These are phyloP conservation scores for Aporophyla nigra DNA, from an alignment of 2,888 invertebrate genomes.

Conservation along the genomic window DNA sequence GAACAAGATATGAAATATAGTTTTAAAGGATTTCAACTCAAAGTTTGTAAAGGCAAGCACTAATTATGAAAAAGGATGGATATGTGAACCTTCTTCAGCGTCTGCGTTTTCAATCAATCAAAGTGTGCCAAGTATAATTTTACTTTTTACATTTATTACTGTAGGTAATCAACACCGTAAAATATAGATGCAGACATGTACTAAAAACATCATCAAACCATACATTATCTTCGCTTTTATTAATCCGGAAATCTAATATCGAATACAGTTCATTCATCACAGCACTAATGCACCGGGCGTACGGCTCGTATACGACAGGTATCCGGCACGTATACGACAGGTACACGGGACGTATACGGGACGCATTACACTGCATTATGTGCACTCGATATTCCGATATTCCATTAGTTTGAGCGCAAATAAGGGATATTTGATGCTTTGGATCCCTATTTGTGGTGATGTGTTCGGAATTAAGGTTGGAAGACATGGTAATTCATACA, in stretches of 20 bases:
- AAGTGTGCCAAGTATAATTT: not conserved
- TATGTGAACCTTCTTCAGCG: no score
- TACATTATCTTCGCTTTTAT: constrained; percentile 30
- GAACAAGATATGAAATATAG: not conserved
- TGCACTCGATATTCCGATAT: constrained; percentile 56
- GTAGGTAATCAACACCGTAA: not conserved
- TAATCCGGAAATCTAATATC: constrained; percentile 57
- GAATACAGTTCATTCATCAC: constrained; percentile 55
- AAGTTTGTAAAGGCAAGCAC: not conserved
- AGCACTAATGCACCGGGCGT: constrained; percentile 59
- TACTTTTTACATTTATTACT: not conserved
- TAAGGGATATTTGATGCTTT: constrained; percentile 9
- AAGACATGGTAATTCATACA: no score
- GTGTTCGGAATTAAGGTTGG: not conserved
- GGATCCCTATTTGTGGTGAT: not conserved
- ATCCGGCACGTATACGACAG: constrained; percentile 17
- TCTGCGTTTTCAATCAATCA: not conserved
- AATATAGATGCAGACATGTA: not conserved
- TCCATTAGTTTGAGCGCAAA: constrained; percentile 58
- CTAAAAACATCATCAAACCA: not conserved
- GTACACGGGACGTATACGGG: constrained; percentile 24
- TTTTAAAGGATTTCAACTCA: not conserved
- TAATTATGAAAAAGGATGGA: not conserved
- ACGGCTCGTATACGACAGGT: constrained; percentile 26
- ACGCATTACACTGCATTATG: constrained; percentile 60